Evolutionary conservation across 2,888 invertebrate genomes (phyloP).

Genomic region (Ditula angustiorana): DNA sequence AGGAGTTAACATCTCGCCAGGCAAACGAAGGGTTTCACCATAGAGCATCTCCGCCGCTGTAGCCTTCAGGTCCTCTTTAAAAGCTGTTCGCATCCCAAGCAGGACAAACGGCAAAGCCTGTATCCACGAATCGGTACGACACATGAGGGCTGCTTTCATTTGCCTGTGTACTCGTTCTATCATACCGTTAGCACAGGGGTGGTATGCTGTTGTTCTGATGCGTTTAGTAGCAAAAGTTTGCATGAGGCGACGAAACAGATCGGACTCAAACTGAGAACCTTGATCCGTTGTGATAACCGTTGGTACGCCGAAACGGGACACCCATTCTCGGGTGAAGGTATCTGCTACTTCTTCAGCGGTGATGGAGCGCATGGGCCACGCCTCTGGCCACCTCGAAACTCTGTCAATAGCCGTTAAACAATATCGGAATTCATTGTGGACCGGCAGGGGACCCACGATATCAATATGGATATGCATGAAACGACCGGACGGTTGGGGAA

Average conservation of each 20-base stretch:
- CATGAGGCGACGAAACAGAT: too few species aligned
- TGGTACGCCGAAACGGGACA: too few species aligned
- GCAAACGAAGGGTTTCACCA: neutral
- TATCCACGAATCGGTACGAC: neutral
- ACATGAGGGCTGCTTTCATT: slow-evolving; percentile 41
- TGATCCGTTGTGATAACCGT: too few species aligned
- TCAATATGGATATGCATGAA: slow-evolving; percentile 60
- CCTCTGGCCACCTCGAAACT: too few species aligned
- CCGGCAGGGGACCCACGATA: slow-evolving; percentile 49
- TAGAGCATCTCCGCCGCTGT: neutral
- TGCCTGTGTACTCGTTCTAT: neutral
- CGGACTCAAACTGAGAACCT: too few species aligned
- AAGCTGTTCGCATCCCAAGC: neutral
- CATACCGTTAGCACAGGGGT: neutral
- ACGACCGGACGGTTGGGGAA: slow-evolving; percentile 37
- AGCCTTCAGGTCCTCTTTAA: neutral
- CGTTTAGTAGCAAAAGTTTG: slow-evolving; percentile 17
- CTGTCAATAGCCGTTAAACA: too few species aligned
- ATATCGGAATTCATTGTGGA: slow-evolving; percentile 35
- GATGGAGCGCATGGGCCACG: too few species aligned
- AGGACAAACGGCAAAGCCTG: neutral
- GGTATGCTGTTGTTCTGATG: neutral
- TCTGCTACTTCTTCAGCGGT: too few species aligned
- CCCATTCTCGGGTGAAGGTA: too few species aligned
- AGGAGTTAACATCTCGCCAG: neutral